Evolutionary conservation across 2,113 vertebrate genomes (phyloP).

Genomic region (Sphyrna mokarran): DNA sequence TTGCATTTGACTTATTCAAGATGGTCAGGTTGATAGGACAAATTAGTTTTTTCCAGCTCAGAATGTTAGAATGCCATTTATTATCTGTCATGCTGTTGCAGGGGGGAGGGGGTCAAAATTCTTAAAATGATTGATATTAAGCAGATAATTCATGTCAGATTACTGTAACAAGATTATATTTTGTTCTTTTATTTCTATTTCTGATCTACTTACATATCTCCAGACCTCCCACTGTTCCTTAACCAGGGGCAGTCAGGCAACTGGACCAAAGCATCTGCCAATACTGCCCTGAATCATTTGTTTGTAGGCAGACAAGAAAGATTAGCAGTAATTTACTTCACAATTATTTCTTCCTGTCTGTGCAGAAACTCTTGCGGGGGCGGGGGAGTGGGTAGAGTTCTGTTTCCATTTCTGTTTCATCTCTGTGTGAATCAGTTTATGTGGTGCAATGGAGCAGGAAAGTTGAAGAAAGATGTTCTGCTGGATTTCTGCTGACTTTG

Average conservation of each 20-base stretch:
- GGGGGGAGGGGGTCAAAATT: background rate
- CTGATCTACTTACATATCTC: background rate
- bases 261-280: background rate
- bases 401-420: background rate
- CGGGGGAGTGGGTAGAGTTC: background rate
- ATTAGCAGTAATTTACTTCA: background rate
- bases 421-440: background rate
- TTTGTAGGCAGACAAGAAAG: background rate
- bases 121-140: background rate
- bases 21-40: background rate
- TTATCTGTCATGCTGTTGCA: background rate
- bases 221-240: background rate
- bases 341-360: background rate
- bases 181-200: background rate
- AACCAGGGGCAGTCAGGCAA: background rate
- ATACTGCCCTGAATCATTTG: background rate
- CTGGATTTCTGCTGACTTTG: background rate
- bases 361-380: background rate
- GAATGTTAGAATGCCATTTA: background rate
- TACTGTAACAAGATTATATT: background rate
- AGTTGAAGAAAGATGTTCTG: background rate
- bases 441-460: background rate
- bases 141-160: background rate
- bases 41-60: background rate
- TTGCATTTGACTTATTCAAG: background rate